Conservation (phyloP, 2,888 invertebrate species). For the Leptura quadrifasciata region DNA sequence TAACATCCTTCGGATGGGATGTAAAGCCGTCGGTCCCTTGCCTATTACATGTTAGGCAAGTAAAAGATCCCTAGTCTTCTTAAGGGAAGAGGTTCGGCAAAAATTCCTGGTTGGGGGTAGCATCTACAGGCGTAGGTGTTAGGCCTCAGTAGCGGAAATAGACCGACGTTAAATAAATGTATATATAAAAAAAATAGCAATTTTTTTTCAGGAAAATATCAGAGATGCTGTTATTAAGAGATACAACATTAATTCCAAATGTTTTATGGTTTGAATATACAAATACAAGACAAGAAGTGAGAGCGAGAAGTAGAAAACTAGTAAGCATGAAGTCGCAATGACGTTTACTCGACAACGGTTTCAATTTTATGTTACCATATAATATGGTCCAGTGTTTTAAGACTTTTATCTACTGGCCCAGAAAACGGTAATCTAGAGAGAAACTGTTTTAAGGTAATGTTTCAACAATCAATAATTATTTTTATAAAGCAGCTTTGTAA, state of each 20-base stretch:
- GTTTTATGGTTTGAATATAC: constrained; percentile 96
- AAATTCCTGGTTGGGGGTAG: too few relatives aligned
- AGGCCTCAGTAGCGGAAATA: too few relatives aligned
- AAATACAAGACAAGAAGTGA: constrained; percentile 88
- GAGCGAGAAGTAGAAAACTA: constrained; percentile 86
- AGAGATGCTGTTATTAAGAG: constrained; percentile 89
- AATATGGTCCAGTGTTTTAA: constrained; percentile 42
- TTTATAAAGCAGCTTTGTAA: constrained; percentile 48
- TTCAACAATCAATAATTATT: constrained; percentile 50
- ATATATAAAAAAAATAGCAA: too few relatives aligned
- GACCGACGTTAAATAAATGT: too few relatives aligned
- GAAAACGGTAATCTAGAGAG: constrained; percentile 45
- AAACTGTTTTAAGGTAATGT: constrained; percentile 40
- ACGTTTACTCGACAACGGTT: constrained; percentile 76
- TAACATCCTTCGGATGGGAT: too few relatives aligned
- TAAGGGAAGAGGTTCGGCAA: too few relatives aligned
- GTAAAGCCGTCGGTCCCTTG: too few relatives aligned
- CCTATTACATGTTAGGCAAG: too few relatives aligned
- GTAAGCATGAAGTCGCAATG: constrained; percentile 89
- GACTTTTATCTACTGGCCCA: constrained; percentile 45
- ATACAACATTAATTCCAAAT: constrained; percentile 93
- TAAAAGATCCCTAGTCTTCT: too few relatives aligned
- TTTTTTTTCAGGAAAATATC: constrained; percentile 83
- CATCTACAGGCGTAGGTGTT: too few relatives aligned
- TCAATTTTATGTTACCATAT: constrained; percentile 44